Base-by-base conservation (phyloP, 2,113 vertebrate genomes). In the Propithecus coquereli region DNA sequence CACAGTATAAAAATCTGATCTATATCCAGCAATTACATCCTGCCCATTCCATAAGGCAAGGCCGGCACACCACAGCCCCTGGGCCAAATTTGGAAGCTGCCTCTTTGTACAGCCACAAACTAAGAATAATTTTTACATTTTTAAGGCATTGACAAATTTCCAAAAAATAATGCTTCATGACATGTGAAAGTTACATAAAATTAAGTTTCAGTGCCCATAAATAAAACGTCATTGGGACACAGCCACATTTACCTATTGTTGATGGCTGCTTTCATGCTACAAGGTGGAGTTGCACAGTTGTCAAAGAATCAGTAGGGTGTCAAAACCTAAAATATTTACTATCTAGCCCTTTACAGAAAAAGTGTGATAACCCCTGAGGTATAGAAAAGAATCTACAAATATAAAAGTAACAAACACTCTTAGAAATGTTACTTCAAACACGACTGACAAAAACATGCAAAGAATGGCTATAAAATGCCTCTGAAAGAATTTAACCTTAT, bases 391-490 rank as follows among this genome's bases (percentile, higher is more conserved):
- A 96, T 17, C 61, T 54, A 92, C 34, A 94, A 47, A 81, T 79
- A 92, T 43, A 90, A 70, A 93, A 90, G 66, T 25, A 82, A 74
- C 13, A 71, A 76, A 76, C 40, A 47, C 30, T 43, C 61, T 91
- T 59, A 14, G 73, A 92, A 93, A 94, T n/a, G 57, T 50, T 66
- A 82, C 43, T 94, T 94, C 37, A 83, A 80, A 52, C 45, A 84
- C n/a, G 45, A 93, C 27, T 9, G 20, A 74, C 8, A 66, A 77
- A 88, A 57, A 65, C 3, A 92, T 23, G 79, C 81, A 84, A 88
- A 94, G 12, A 52, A 66, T 16, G 25, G 54, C n/a, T 81, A 2
- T 66, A 54, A 90, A 77, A 80, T 6, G 22, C 40, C 34, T 88
- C 82, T 63, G 23, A 84, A 96, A 90, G 61, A 77, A 65, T 80